Conservation (phyloP, 2,113 vertebrate genomes). For the Clarias batrachus region DNA sequence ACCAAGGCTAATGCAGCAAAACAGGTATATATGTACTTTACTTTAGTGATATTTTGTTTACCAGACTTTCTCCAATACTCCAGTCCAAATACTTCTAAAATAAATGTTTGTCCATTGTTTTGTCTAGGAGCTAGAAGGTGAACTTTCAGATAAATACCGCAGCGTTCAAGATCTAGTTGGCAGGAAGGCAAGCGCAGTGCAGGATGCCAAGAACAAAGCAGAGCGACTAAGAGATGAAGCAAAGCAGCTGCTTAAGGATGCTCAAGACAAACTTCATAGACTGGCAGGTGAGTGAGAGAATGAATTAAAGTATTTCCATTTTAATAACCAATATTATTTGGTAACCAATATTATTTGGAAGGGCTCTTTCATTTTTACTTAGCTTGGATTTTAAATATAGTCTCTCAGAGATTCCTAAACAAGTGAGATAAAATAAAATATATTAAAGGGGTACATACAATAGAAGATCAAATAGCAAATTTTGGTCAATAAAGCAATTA, state of each 20-base stretch:
- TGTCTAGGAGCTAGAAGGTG: constrained; percentile 83
- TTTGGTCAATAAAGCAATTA: not conserved
- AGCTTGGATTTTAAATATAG: not conserved
- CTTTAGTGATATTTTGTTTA: not conserved
- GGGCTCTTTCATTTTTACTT: not conserved
- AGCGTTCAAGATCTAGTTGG: constrained; percentile 83
- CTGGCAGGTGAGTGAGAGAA: constrained; percentile 78
- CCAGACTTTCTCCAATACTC: not conserved
- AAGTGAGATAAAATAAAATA: not conserved
- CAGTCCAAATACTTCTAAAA: too few species aligned
- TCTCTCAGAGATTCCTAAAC: not conserved
- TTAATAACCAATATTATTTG: not conserved
- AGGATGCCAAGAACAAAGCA: constrained; percentile 81
- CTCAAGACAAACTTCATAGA: constrained; percentile 84
- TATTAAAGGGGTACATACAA: not conserved
- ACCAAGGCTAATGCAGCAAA: constrained; percentile 88
- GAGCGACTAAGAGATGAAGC: constrained; percentile 87
- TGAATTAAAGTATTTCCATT: not conserved
- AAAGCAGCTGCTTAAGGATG: constrained; percentile 77
- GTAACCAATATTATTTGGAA: not conserved
- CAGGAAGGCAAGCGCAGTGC: constrained; percentile 79
- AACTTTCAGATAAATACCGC: constrained; percentile 83
- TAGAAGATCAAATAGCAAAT: not conserved
- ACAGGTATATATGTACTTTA: constrained; percentile 75
- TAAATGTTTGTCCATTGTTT: constrained; percentile 20